phyloP scores from a whole-genome alignment of 2,113 vertebrate genomes.

The Tachuris rubrigastra region DNA sequence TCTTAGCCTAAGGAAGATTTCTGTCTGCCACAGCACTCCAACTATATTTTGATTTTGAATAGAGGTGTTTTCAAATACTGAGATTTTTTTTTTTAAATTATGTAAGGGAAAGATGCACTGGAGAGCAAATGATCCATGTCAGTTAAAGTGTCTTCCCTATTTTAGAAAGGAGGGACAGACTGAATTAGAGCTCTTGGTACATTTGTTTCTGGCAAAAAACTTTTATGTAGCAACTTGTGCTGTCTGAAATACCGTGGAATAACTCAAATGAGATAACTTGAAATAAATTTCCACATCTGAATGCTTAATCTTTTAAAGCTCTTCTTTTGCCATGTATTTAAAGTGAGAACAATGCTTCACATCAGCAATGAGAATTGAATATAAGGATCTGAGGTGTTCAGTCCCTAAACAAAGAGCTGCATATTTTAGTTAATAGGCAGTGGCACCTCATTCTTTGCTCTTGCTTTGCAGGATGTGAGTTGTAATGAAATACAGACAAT shows the following conservation, averaged over 20 bases:
- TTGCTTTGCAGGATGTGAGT: constrained; percentile 88
- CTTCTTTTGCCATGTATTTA: neutral
- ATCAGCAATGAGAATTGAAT: neutral
- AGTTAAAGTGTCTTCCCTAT: neutral
- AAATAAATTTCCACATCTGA: neutral
- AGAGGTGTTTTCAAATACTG: neutral
- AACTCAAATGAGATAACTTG: neutral
- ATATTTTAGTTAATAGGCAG: neutral
- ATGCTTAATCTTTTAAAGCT: neutral
- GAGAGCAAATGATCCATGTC: neutral
- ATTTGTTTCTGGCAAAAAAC: neutral
- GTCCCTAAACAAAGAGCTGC: neutral
- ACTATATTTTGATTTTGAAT: neutral
- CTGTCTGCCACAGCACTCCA: neutral
- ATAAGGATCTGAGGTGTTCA: neutral
- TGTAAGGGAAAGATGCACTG: neutral
- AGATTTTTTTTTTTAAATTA: neutral
- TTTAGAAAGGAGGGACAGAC: neutral
- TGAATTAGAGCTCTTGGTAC: neutral
- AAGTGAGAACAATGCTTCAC: neutral
- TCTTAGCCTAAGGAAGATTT: neutral
- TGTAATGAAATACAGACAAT: constrained; percentile 96
- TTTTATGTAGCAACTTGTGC: neutral
- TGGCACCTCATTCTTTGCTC: neutral
- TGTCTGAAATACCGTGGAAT: neutral